Conservation (phyloP, 2,888 invertebrate species). For the Cepaea hortensis region DNA sequence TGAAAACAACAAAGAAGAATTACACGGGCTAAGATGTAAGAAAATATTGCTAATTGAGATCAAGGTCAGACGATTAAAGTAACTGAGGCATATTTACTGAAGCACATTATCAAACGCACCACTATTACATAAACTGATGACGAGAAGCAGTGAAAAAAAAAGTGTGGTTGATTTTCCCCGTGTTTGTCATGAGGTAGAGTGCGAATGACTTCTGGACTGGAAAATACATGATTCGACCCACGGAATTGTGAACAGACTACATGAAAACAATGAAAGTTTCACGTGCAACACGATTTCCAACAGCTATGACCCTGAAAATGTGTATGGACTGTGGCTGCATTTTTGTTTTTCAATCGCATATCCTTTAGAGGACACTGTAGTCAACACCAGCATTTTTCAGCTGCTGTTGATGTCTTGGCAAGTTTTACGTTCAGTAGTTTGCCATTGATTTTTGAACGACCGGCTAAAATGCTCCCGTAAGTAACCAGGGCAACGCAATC, state of each 20-base stretch:
- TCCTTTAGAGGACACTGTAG: too few relatives aligned
- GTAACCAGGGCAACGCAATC: too few relatives aligned
- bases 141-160: not conserved
- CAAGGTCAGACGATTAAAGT: too few relatives aligned
- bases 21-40: too few relatives aligned
- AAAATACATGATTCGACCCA: not conserved
- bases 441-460: too few relatives aligned
- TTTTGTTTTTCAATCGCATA: not conserved
- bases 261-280: not conserved
- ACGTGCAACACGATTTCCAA: slow-evolving; percentile 1
- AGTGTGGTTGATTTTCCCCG: not conserved
- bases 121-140: too few relatives aligned
- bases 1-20: too few relatives aligned
- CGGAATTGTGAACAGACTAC: not conserved
- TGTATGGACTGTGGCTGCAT: not conserved
- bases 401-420: too few relatives aligned
- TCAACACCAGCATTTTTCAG: too few relatives aligned
- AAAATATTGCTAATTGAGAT: too few relatives aligned
- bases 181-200: not conserved
- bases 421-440: too few relatives aligned
- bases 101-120: not conserved
- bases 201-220: not conserved
- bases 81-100: not conserved
- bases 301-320: not conserved
- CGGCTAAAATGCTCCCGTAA: too few relatives aligned